Base-by-base conservation (phyloP, 2,113 vertebrate genomes). In the Mustela lutreola region DNA sequence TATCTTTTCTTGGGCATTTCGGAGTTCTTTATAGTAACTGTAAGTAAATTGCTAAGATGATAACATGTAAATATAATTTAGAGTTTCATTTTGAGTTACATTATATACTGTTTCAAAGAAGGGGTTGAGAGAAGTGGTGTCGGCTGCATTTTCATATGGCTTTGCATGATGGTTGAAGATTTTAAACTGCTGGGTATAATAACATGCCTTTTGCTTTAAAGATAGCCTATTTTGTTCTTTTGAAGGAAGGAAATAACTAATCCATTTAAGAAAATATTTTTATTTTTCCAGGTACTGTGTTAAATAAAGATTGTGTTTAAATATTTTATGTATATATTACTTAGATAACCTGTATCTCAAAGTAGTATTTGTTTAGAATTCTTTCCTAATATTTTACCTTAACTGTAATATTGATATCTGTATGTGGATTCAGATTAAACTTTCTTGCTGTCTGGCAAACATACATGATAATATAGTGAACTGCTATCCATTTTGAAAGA, bases 41-140 rank as follows among this genome's bases (percentile, higher is more conserved):
- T 95, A 62, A 97, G 53, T 85, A 90, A 94, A 87, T 87, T 94
- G 70, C 48, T 95, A 90, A 97, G 70, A 87, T 89, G 67, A 56
- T 95, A 48, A 48, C 11, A 42, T 50, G 36, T 80, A 39, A 95
- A 97, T 96, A 36, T 81, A 95, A 33, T 75, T 92, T 95, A 67
- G 92, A 96, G 84, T 96, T 93, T 94, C 65, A 62, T 97, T 94
- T 90, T 78, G 56, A 78, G 94, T 53, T 24, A 83, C 39, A n/a
- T 82, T 92, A n/a, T 50, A 11, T 22, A 4, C 79, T 86, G 16
- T 98, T 50, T 97, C 91, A 89, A 97, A 75, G 95, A 93, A 98
- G 93, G 95, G 93, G 80, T 98, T 98, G 98, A 99, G 99, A 99
- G 99, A 98, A 98, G 97, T 97, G 93, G 98, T 98, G 96, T 96